phyloP scores from a whole-genome alignment of 2,888 invertebrate genomes.

The Parnassius apollo region DNA sequence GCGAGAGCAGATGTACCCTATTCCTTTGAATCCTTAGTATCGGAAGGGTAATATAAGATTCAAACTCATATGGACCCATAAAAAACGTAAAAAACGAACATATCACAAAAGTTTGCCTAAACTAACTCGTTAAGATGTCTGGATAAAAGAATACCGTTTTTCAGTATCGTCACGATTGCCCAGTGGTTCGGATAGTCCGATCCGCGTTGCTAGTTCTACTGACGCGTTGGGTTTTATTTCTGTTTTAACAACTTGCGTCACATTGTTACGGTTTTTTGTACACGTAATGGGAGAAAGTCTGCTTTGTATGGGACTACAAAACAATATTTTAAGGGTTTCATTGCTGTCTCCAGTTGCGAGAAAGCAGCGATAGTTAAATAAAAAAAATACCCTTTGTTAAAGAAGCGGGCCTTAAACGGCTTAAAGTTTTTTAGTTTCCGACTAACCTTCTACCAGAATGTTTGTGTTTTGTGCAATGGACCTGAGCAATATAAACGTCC shows the following conservation, averaged over 20 bases:
- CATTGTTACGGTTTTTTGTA: constrained; percentile 47
- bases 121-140: constrained; percentile 80
- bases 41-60: constrained; percentile 69
- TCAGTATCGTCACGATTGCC: constrained; percentile 79
- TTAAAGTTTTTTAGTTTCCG: constrained; percentile 67
- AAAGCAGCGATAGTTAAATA: constrained; percentile 67
- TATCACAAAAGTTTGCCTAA: constrained; percentile 80
- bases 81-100: constrained; percentile 67
- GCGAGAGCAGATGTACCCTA: constrained; percentile 67
- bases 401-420: constrained; percentile 55
- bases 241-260: constrained; percentile 30
- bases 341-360: constrained; percentile 64
- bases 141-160: constrained; percentile 80
- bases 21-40: constrained; percentile 42
- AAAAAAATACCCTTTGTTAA: constrained; percentile 61
- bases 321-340: constrained; percentile 57
- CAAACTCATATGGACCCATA: constrained; percentile 70
- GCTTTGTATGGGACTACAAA: constrained; percentile 44
- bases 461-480: constrained; percentile 51
- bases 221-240: constrained; percentile 45
- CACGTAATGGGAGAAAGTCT: constrained; percentile 66
- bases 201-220: constrained; percentile 56
- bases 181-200: constrained; percentile 75
- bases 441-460: constrained; percentile 57
- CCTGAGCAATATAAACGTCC: constrained; percentile 1